Base-by-base conservation (phyloP, 2,797 vertebrate species). In the Cynodonichthys magdalenae region DNA sequence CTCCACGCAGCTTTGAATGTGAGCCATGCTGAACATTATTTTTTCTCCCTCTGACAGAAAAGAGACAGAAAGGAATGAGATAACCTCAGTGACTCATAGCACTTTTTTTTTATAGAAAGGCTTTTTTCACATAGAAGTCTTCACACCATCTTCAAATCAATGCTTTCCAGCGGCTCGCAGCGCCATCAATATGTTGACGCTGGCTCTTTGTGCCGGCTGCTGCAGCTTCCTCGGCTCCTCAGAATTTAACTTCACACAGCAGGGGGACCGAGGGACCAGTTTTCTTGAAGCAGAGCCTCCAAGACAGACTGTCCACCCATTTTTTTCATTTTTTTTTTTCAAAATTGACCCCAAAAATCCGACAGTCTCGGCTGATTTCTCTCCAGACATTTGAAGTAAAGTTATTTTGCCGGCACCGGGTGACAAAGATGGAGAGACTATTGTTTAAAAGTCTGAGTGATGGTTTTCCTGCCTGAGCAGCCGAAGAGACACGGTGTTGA, bases 371-470 rank as follows among this genome's bases (percentile, higher is more conserved):
- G 63, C 56, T 80, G 66, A 74, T 92, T 90, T 87, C 89, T 93
- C 90, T 90, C 86, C 51, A 67, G 74, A 87, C 85, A 79, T 89
- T 71, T 89, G 76, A 84, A 86, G 89, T 86, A 80, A 89, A 90
- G 90, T 87, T 77, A 77, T 86, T 92, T 78, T 79, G 78, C 76
- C 29, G 69, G 75, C 85, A 11, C 57, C 47, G n/a, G 82, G 83
- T 86, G 85, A 90, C 84, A 91, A 84, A 91, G 86, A 91, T 74
- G 87, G 89, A 92, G 77, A 83, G 90, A 75, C 58, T 89, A 78
- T 82, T 91, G 84, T 89, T 92, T 87, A 91, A 90, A 92, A 88
- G 81, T 85, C 70, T 92, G 81, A 93, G 85, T 87, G 91, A 93
- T 90, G 91, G 90, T 90, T 93, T 93, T 92, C 84, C 88, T 86